A percentile compares a stretch with the other conserved stretches of the same genome.
Evolutionary conservation across 1,140 invertebrate genomes (phyloP).

Genomic region (Zaprionus lachaisei): DNA sequence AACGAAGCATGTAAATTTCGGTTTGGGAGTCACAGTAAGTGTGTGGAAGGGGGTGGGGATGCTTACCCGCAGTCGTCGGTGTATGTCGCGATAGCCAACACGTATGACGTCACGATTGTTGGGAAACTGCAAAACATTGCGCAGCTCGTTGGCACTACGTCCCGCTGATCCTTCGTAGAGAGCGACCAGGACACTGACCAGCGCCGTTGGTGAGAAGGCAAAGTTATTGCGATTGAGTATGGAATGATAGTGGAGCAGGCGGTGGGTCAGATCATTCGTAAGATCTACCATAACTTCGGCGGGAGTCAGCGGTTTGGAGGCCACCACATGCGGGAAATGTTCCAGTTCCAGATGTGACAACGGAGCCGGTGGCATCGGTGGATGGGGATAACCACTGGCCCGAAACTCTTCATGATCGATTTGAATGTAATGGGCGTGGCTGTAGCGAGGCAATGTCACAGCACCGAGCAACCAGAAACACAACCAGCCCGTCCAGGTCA

Average conservation of each 20-base stretch:
- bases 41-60: not conserved
- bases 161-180: slow-evolving; percentile 91
- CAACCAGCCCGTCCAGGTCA: slow-evolving; percentile 6
- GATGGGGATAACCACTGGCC: slow-evolving; percentile 68
- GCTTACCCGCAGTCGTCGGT: slow-evolving; percentile 89
- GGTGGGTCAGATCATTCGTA: slow-evolving; percentile 90
- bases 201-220: slow-evolving; percentile 92
- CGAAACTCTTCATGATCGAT: slow-evolving; percentile 80
- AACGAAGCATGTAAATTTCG: slow-evolving; percentile 70
- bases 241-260: slow-evolving; percentile 88
- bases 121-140: slow-evolving; percentile 88
- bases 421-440: slow-evolving; percentile 72
- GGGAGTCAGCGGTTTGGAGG: slow-evolving; percentile 84
- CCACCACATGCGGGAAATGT: slow-evolving; percentile 61
- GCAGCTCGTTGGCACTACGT: slow-evolving; percentile 88
- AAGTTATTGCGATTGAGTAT: slow-evolving; percentile 91
- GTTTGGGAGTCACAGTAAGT: slow-evolving; percentile 30
- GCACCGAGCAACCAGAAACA: slow-evolving; percentile 14
- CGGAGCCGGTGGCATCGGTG: slow-evolving; percentile 62
- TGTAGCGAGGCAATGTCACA: not conserved
- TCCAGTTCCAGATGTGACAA: slow-evolving; percentile 57
- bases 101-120: slow-evolving; percentile 89
- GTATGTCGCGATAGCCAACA: slow-evolving; percentile 92
- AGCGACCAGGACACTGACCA: slow-evolving; percentile 90
- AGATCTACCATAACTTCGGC: slow-evolving; percentile 91